These are phyloP conservation scores for western clawed frog (Xenopus tropicalis) DNA, from an alignment of 2,113 vertebrate genomes.

Conservation along the genomic window UCB_Xtro_10.0 CM004451.2:90903501-90904000, in stretches of 20 bases:
- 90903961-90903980: too few relatives aligned
- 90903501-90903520: conserved; percentile 49
- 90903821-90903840: conserved; percentile 56
- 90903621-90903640: conserved; percentile 49
- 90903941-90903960: conserved; percentile 56
- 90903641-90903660: too few relatives aligned
- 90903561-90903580: too few relatives aligned
- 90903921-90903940: too few relatives aligned
- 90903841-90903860: too few relatives aligned
- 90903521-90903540: too few relatives aligned
- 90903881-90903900: too few relatives aligned
- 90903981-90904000: conserved; percentile 57
- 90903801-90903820: too few relatives aligned
- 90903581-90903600: conserved; percentile 49
- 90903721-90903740: too few relatives aligned
- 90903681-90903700: too few relatives aligned
- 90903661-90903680: conserved; percentile 49
- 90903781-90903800: conserved; percentile 49
- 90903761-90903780: too few relatives aligned
- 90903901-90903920: conserved; percentile 50
- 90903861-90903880: not conserved
- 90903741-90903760: conserved; percentile 49
- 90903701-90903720: conserved; percentile 49
- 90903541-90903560: conserved; percentile 49
- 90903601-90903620: too few relatives aligned